Percentiles rank a stretch among this genome's conserved stretches.
phyloP scores from a whole-genome alignment of 2,113 vertebrate species.

The Phycodurus eques region DNA sequence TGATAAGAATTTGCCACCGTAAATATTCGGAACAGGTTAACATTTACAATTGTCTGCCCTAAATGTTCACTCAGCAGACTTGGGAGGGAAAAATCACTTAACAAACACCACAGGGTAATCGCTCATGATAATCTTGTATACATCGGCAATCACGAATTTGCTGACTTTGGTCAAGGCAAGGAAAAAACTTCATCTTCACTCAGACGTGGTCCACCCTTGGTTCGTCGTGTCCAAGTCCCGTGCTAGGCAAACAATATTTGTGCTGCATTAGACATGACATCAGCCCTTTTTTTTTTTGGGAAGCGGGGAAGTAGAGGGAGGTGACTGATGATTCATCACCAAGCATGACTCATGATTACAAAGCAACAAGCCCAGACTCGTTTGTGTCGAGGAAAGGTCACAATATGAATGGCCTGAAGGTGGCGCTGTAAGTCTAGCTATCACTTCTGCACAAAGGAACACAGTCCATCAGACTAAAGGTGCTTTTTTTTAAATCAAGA shows the following conservation, averaged over 20 bases:
- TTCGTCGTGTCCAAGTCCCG: neutral
- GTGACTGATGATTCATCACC: conserved; percentile 37
- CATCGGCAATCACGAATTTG: neutral
- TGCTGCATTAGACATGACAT: conserved; percentile 19
- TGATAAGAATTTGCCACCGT: no score
- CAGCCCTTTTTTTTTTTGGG: conserved; percentile 19
- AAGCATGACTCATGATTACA: conserved; percentile 40
- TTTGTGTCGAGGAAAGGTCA: conserved; percentile 6
- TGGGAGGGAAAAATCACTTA: neutral
- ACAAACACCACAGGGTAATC: neutral
- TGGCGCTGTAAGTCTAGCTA: conserved; percentile 17
- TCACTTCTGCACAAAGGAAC: neutral
- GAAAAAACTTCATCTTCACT: neutral
- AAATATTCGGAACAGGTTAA: no score
- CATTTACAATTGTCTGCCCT: neutral
- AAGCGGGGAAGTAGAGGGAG: conserved; percentile 15
- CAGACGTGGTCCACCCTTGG: neutral
- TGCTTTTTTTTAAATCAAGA: neutral
- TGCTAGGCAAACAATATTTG: conserved; percentile 16
- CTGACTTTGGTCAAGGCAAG: neutral
- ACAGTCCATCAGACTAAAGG: neutral
- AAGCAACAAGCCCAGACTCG: conserved; percentile 32
- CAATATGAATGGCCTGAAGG: conserved; percentile 30
- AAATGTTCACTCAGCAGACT: neutral
- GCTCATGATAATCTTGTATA: neutral